phyloP scores from a whole-genome alignment of 1,140 invertebrate species.

The Cardiocondyla obscurior region DNA sequence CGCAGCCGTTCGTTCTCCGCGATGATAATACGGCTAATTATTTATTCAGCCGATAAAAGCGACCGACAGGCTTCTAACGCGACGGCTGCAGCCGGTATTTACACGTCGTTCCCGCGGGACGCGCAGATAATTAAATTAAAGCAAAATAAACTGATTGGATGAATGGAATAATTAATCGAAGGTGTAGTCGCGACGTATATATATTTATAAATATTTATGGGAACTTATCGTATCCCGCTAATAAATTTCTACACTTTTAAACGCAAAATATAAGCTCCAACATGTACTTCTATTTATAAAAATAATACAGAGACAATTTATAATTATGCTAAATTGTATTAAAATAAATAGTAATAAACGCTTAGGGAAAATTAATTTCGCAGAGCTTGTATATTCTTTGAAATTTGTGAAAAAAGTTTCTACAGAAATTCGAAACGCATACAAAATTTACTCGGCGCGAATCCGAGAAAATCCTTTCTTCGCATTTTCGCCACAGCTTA shows the following conservation, averaged over 20 bases:
- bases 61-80: conserved; percentile 19
- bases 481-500: not conserved
- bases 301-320: not conserved
- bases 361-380: not conserved
- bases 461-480: not conserved
- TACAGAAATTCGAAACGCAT: not conserved
- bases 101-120: conserved; percentile 4
- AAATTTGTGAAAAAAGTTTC: not conserved
- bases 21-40: conserved; percentile 66
- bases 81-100: conserved; percentile 21
- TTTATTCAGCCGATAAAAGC: conserved; percentile 59
- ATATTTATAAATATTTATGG: not conserved
- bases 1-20: conserved; percentile 9
- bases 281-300: not conserved
- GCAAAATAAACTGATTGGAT: conserved; percentile 28
- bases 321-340: too few species aligned
- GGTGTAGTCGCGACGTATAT: not conserved
- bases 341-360: not conserved
- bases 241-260: not conserved
- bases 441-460: not conserved
- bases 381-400: not conserved
- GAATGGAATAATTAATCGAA: not conserved
- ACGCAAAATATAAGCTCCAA: not conserved
- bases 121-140: conserved; percentile 23
- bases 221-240: not conserved